Evolutionary conservation across 2,888 invertebrate species (phyloP), one percentile per base, ranked within the genome.

Genomic region (Mesodorylaimus sp.): DNA sequence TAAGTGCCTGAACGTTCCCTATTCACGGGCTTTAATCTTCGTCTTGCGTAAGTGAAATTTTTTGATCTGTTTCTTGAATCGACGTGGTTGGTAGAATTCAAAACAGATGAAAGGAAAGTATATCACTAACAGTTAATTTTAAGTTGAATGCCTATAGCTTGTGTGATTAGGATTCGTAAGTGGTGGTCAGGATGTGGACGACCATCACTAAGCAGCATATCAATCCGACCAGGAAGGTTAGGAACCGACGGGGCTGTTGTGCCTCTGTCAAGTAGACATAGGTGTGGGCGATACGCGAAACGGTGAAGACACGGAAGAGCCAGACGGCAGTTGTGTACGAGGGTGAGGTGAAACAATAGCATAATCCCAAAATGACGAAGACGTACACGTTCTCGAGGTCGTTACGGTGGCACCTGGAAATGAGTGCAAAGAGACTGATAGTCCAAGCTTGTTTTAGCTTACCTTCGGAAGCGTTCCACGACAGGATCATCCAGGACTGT

Each of bases 381-480:
- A 75, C 71, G 0, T 77, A 73, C 49, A 81, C 79, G 64, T 79
- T 81, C 67, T 80, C 80, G 65, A 80, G 62, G 63, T 81, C 80
- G 60, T 81, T 81, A 57, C 74, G 70, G 62, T 80, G 79, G 13
- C 78, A 79, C 59, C 79, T 79, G 65, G 5, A 69, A 67, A 39
- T 21, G 21, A 21, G 21, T 19, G 5, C 10, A 19, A 21, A 16
- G 21, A 7, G 7, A 7, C 10, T 7, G 7, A n/a, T n/a, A n/a
- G 21, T 39, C 41, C 41, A 21, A 39, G 7, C 27, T 23, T n/a
- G n/a, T n/a, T n/a, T n/a, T n/a, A n/a, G n/a, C n/a, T n/a, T 49
- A 58, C 58, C 58, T 54, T 54, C 74, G 63, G 25, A 71, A 70
- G 49, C 75, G 66, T 58, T 75, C 75, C 21, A 75, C 72, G 53